Percentiles rank a stretch among this genome's conserved stretches.
Evolutionary conservation across 2,888 invertebrate species (phyloP).

Genomic region (Chirona hameri): DNA sequence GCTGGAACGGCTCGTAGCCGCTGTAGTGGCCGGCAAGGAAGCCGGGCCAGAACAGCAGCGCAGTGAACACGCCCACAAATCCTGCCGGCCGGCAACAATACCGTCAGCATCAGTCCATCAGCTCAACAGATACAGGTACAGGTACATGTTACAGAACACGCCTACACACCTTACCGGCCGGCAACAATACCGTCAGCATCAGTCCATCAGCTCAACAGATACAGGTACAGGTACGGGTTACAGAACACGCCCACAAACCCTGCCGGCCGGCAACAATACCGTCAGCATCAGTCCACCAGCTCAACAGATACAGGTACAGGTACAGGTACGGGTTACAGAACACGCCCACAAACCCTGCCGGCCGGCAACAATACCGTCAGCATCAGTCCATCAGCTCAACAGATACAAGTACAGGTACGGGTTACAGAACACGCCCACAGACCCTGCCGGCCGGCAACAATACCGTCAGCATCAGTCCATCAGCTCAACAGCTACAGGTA

Average conservation of each 20-base stretch:
- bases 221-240: too few species aligned
- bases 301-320: too few species aligned
- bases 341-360: conserved; percentile 47
- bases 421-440: too few species aligned
- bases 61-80: conserved; percentile 87
- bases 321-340: not conserved
- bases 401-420: too few species aligned
- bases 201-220: too few species aligned
- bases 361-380: not conserved
- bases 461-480: too few species aligned
- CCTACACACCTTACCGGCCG: not conserved
- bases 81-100: conserved; percentile 56
- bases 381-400: too few species aligned
- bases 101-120: not conserved
- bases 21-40: conserved; percentile 81
- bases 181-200: too few species aligned
- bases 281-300: not conserved
- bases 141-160: not conserved
- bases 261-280: not conserved
- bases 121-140: too few species aligned
- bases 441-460: too few species aligned
- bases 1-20: conserved; percentile 72
- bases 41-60: conserved; percentile 63
- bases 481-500: too few species aligned
- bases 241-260: too few species aligned